Evolutionary conservation across 2,113 vertebrate genomes (phyloP), one percentile per base, ranked within the genome.

Genomic region (Rallus limicola): DNA sequence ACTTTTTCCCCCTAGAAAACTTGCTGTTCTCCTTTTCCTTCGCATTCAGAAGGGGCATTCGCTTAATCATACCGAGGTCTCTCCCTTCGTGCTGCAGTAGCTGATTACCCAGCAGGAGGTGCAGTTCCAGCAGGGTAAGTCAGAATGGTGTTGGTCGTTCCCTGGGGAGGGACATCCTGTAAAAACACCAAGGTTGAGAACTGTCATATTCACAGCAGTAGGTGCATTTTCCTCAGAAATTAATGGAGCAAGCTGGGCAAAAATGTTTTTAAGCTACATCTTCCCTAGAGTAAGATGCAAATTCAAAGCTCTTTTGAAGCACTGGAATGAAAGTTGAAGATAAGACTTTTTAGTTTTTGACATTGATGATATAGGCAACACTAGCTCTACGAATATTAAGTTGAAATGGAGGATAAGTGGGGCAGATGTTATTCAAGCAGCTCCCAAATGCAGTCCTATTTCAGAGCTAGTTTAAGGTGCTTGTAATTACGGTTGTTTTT

Each of bases 301-400:
- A 98, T 98, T 98, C 98, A 98, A 98, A 98, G 98, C 96, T 97
- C 97, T 97, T 98, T 98, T 98, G 98, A 98, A 98, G 98, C 97
- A 94, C 87, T 86, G 88, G 92, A 98, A 98, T 98, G 96, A 98
- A 98, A 98, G 98, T 98, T 98, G 97, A 97, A 98, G 97, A 98
- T 98, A 96, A 98, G 97, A 98, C 97, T 97, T 98, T 98, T 98
- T 97, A 97, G 95, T 95, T 94, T 97, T 97, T 98, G 97, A 98
- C 98, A 98, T 97, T 98, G 97, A 98, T 98, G 97, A 97, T 97
- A 95, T 95, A 98, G 97, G 96, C 96, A 98, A 96, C 95, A 91
- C 74, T 83, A 79, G 94, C 96, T 88, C 85, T 84, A 88, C 5
- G 92, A 97, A 97, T 97, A 90, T 96, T 94, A 95, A 95, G 97